These are phyloP conservation scores for Drosophila neocordata DNA, from an alignment of 1,140 invertebrate species.

Conservation along the genomic window DNA sequence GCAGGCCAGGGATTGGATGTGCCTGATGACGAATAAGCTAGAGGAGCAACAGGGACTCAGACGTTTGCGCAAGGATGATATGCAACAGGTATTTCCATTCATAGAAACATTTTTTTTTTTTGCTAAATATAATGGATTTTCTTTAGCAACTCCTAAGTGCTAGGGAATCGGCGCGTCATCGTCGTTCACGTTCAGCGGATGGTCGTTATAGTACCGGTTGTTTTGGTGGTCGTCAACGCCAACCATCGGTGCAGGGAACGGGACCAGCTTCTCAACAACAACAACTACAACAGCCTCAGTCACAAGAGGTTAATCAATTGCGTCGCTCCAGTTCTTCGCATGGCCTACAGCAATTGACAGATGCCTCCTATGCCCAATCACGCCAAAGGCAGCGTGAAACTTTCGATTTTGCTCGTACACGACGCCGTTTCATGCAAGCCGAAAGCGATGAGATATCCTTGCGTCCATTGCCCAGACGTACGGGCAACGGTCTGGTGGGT, in stretches of 20 bases:
- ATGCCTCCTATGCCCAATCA: constrained; percentile 69
- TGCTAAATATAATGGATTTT: neutral
- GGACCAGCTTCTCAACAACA: constrained; percentile 12
- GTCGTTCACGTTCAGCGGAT: constrained; percentile 74
- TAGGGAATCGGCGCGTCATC: constrained; percentile 61
- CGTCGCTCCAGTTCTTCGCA: constrained; percentile 54
- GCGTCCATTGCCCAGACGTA: constrained; percentile 38
- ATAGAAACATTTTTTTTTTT: neutral
- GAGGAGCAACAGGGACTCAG: constrained; percentile 75
- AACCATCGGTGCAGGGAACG: constrained; percentile 20
- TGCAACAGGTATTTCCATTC: constrained; percentile 62
- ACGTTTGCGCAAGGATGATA: constrained; percentile 67
- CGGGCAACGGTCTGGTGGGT: neutral
- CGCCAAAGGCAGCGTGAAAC: constrained; percentile 61
- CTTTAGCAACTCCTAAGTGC: constrained; percentile 67
- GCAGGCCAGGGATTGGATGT: constrained; percentile 76
- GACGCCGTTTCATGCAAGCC: constrained; percentile 59
- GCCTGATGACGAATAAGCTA: constrained; percentile 70
- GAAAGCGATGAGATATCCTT: constrained; percentile 69
- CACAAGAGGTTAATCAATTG: constrained; percentile 9
- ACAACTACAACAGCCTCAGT: neutral
- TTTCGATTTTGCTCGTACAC: constrained; percentile 66
- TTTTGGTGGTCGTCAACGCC: constrained; percentile 59
- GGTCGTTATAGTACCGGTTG: constrained; percentile 72
- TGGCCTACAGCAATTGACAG: constrained; percentile 61